These are phyloP conservation scores for Bergia puertoricense DNA, from an alignment of 92 coral and sea anemone genomes.

Conservation along the genomic window DNA sequence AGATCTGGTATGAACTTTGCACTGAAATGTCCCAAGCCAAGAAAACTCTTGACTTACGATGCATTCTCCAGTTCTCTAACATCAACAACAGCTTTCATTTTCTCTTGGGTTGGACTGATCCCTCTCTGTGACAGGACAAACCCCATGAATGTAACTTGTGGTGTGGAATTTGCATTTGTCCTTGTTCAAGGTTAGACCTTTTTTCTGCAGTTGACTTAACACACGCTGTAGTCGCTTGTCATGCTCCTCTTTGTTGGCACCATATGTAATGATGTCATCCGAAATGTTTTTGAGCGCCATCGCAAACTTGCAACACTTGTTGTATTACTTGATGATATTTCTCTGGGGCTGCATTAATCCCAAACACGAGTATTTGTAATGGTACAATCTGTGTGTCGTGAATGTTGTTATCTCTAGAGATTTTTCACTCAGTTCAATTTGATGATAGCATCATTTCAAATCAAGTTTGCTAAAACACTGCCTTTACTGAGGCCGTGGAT, in stretches of 20 bases:
- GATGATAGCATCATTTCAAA: conserved; percentile 55
- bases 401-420: conserved; percentile 30
- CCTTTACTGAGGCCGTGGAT: conserved; percentile 32
- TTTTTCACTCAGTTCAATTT: conserved; percentile 37
- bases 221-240: not conserved
- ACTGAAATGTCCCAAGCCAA: conserved; percentile 31
- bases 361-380: conserved; percentile 7
- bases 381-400: conserved; percentile 7
- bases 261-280: not conserved
- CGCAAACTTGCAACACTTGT: not conserved
- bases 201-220: not conserved
- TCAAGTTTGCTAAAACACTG: conserved; percentile 45
- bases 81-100: not conserved
- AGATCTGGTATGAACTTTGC: not conserved
- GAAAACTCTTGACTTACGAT: conserved; percentile 29
- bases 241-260: not conserved
- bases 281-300: not conserved
- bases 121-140: not conserved
- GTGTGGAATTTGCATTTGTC: not conserved
- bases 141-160: not conserved
- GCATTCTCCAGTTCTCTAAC: conserved; percentile 1
- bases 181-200: not conserved
- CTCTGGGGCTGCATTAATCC: conserved; percentile 6
- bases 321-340: conserved; percentile 3
- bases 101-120: not conserved